Percentiles rank a stretch among this genome's conserved stretches.
Conservation (phyloP, 1,140 invertebrate species). For the Bombus ignitus region DNA sequence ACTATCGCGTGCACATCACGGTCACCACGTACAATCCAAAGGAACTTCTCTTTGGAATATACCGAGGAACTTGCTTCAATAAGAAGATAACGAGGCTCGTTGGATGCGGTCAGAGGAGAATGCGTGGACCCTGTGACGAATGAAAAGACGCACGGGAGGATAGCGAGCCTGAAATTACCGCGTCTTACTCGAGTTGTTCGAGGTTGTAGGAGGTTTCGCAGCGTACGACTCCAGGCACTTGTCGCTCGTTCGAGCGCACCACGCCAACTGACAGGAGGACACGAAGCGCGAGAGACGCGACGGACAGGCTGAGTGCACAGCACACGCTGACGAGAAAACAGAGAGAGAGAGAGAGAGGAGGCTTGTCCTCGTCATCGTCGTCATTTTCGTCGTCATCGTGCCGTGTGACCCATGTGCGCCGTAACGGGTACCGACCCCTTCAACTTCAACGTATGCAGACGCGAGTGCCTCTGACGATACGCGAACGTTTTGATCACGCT, state of each 20-base stretch:
- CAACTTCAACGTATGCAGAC: not conserved
- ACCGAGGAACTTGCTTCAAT: no score
- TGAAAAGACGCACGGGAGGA: not conserved
- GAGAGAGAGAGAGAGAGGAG: not conserved
- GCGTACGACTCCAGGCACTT: conserved; percentile 25
- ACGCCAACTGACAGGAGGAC: conserved; percentile 55
- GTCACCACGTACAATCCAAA: not conserved
- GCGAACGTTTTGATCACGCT: not conserved
- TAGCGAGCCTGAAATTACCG: no score
- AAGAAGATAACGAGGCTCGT: not conserved
- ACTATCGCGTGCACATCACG: not conserved
- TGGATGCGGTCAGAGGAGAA: not conserved
- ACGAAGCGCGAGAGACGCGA: conserved; percentile 12
- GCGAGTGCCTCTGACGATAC: not conserved
- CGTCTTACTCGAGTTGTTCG: not conserved
- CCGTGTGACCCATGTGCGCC: conserved; percentile 50
- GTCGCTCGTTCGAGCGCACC: conserved; percentile 60
- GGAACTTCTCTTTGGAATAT: not conserved
- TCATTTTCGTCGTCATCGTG: not conserved
- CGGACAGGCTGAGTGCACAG: conserved; percentile 22
- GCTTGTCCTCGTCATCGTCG: not conserved
- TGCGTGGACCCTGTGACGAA: not conserved
- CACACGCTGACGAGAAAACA: conserved; percentile 1
- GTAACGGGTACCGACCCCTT: conserved; percentile 57
- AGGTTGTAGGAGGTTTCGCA: not conserved